Evolutionary conservation across 2,888 invertebrate species (phyloP).

Genomic region (Pilophorus perplexus): DNA sequence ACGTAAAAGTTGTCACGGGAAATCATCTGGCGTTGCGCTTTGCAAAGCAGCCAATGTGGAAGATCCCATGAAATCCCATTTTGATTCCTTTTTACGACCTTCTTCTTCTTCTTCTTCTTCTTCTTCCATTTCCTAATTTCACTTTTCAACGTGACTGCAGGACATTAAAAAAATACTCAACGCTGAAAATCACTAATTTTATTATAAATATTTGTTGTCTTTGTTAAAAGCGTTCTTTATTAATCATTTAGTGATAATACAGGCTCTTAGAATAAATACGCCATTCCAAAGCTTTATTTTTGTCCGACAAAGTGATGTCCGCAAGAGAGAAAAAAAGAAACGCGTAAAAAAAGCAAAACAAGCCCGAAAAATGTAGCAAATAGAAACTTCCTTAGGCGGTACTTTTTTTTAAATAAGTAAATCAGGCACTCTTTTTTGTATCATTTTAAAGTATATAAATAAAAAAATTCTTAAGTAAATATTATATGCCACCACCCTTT

Average conservation of each 20-base stretch:
- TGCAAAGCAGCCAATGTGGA: too few species aligned
- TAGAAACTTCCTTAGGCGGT: neutral
- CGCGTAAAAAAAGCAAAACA: slow-evolving; percentile 12
- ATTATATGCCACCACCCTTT: slow-evolving; percentile 34
- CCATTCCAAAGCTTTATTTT: slow-evolving; percentile 1
- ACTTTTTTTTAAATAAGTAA: slow-evolving; percentile 22
- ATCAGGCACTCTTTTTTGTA: slow-evolving; percentile 30
- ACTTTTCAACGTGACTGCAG: too few species aligned
- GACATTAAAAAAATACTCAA: slow-evolving; percentile 16
- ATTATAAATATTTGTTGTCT: slow-evolving; percentile 29
- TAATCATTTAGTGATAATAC: slow-evolving; percentile 7
- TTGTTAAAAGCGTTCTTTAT: slow-evolving; percentile 30
- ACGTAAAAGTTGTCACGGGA: too few species aligned
- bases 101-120: too few species aligned
- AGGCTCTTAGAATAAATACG: slow-evolving; percentile 19
- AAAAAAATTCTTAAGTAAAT: slow-evolving; percentile 17
- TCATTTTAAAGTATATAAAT: slow-evolving; percentile 1
- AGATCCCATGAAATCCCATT: too few species aligned
- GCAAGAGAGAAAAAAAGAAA: slow-evolving; percentile 7
- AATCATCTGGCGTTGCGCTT: too few species aligned
- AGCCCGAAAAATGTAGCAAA: slow-evolving; percentile 5
- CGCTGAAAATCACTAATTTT: slow-evolving; percentile 1
- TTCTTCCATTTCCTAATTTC: too few species aligned
- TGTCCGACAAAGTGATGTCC: slow-evolving; percentile 22
- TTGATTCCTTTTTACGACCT: too few species aligned